These are phyloP conservation scores for Heliconius nattereri DNA, from an alignment of 1,140 invertebrate species.

Conservation along the genomic window DNA sequence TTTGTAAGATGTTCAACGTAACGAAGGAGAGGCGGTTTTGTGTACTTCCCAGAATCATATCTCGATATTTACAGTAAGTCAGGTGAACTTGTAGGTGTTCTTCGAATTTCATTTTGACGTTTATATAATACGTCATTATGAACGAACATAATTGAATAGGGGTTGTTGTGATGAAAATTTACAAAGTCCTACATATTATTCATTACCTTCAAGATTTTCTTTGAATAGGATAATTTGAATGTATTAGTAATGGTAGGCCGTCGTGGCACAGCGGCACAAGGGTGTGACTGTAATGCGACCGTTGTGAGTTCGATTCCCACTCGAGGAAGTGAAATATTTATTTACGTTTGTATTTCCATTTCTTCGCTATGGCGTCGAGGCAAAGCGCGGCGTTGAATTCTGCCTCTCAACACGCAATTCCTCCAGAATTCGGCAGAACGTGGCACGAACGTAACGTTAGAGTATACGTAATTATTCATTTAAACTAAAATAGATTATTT, in stretches of 20 bases:
- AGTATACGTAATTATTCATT: neutral
- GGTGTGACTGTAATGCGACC: too few relatives aligned
- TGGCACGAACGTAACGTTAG: too few relatives aligned
- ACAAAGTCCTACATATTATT: neutral
- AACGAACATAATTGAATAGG: neutral
- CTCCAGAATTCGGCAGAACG: too few relatives aligned
- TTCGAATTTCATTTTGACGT: constrained; percentile 22
- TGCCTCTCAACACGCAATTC: too few relatives aligned
- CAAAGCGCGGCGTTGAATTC: too few relatives aligned
- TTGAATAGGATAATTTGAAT: too few relatives aligned
- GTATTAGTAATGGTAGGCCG: too few relatives aligned
- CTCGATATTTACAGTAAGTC: constrained; percentile 27
- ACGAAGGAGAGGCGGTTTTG: constrained; percentile 10
- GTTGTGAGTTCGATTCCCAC: too few relatives aligned
- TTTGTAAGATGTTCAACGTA: constrained; percentile 13
- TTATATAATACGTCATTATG: constrained; percentile 10
- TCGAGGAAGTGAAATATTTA: too few relatives aligned
- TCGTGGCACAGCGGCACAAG: neutral
- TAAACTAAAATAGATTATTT: neutral
- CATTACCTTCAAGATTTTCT: too few relatives aligned
- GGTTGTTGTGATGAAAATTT: neutral
- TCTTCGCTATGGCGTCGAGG: too few relatives aligned
- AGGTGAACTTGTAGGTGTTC: constrained; percentile 29
- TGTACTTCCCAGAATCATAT: constrained; percentile 37
- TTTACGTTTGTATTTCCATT: too few relatives aligned